These are phyloP conservation scores for Nylanderia fulva DNA, from an alignment of 1,140 invertebrate species.

Conservation along the genomic window DNA sequence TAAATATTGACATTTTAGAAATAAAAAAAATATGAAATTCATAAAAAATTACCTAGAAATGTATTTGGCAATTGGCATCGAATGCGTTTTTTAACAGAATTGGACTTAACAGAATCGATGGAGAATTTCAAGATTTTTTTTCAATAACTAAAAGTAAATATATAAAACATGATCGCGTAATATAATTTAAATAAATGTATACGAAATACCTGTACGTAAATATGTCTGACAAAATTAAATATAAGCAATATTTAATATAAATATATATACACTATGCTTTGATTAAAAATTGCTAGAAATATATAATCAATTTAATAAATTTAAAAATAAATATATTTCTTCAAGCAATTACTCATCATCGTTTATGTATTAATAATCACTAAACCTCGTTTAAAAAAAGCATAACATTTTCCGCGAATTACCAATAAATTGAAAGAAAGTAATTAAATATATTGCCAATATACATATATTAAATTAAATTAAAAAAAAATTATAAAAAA, in stretches of 20 bases:
- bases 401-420: neutral
- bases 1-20: neutral
- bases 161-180: neutral
- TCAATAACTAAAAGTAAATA: neutral
- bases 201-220: neutral
- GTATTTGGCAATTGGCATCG: neutral
- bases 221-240: neutral
- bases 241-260: neutral
- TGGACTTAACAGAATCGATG: neutral
- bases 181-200: neutral
- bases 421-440: neutral
- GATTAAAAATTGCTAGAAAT: neutral
- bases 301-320: too few species aligned
- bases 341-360: neutral
- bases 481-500: constrained; percentile 8
- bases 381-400: neutral
- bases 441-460: neutral
- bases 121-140: neutral
- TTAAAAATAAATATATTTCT: neutral
- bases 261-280: neutral
- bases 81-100: neutral
- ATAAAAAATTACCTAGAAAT: neutral
- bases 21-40: neutral
- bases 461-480: constrained; percentile 13
- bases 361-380: neutral